Base-by-base conservation (phyloP, 2,888 invertebrate genomes). In the Trichogramma dendrolimi region DNA sequence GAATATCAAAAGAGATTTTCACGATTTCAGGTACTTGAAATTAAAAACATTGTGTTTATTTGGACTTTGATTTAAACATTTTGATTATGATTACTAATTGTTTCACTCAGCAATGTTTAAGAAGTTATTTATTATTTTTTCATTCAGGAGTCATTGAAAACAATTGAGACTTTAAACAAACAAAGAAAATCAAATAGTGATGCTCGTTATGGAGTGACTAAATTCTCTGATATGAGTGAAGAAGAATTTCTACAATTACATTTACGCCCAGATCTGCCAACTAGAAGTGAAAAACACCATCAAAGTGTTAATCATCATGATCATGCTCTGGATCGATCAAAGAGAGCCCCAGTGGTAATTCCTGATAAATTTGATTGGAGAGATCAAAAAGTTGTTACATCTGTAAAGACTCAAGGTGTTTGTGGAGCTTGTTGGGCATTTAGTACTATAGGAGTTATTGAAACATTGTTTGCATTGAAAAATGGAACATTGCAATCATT, bases 361-460 rank as follows among this genome's bases (percentile, higher is more conserved):
- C 76, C 76, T n/a, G 7, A 55, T n/a, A 78, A 72, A 68, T 72
- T 75, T 71, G 81, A 72, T 77, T 89, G 90, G 90, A 81, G 88
- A 68, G 77, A 82, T 0, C 85, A 86, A 71, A 86, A 86, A 40
- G 84, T 87, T 7, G 80, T 93, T 2, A 85, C 88, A 2, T 79
- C 84, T 0, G 84, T 93, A 0, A 83, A 85, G 58, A 86, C 88
- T 76, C 93, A 93, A 78, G 86, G 86, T 8, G 71, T 82, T 7
- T 93, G 93, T 78, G 92, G 92, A 1, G 92, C 91, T 0, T 93
- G 93, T 76, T 93, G 92, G 92, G 92, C 92, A 0, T 92, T 91
- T 78, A 90, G 91, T 73, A 86, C 87, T 0, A 82, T 91, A 1
- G 89, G 87, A 69, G 86, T 86, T 42, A 83, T 88, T 54, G 93